These are phyloP conservation scores for Danio tinwini DNA, from an alignment of 2,797 vertebrate genomes.

Conservation along the genomic window DNA sequence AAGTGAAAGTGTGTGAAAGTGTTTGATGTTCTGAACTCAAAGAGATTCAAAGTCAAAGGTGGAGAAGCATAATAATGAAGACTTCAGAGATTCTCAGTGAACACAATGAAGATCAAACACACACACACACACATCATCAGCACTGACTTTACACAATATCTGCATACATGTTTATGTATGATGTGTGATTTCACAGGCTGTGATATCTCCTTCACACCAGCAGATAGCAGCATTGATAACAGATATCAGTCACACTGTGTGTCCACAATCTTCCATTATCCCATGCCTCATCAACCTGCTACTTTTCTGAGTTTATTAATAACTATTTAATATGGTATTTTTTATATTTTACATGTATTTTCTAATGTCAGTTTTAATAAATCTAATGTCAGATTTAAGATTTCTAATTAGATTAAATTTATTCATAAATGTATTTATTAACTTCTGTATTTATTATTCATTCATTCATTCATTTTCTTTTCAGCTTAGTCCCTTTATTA, in stretches of 20 bases:
- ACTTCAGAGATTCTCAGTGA: slow-evolving; percentile 1
- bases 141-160: not conserved
- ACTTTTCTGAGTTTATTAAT: too few species aligned
- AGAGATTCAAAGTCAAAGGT: slow-evolving; percentile 16
- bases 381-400: too few species aligned
- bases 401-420: too few species aligned
- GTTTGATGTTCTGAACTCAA: slow-evolving; percentile 15
- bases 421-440: too few species aligned
- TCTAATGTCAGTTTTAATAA: too few species aligned
- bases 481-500: too few species aligned
- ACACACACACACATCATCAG: not conserved
- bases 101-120: slow-evolving; percentile 7
- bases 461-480: too few species aligned
- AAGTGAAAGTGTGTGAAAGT: not conserved
- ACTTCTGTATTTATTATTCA: too few species aligned
- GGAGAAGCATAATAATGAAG: not conserved
- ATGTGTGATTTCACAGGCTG: not conserved
- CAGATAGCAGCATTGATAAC: slow-evolving; percentile 66
- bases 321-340: too few species aligned
- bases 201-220: slow-evolving; percentile 55
- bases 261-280: too few species aligned
- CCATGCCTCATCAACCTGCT: too few species aligned
- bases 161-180: not conserved
- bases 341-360: too few species aligned
- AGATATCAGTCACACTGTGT: not conserved